phyloP scores from a whole-genome alignment of 2,113 vertebrate genomes.

The Rhea pennata region DNA sequence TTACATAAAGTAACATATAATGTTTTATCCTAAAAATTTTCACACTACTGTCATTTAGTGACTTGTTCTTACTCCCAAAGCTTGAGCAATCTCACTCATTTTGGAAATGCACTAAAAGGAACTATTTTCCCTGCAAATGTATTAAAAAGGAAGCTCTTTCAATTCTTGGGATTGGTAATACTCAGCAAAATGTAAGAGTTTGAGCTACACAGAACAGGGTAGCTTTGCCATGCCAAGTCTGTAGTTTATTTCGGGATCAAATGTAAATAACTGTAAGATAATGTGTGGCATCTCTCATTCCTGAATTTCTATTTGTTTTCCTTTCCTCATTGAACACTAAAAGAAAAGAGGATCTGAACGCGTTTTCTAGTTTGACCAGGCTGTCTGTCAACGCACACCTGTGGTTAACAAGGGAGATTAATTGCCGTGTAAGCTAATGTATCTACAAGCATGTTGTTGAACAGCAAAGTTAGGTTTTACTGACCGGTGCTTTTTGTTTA shows the following conservation, averaged over 20 bases:
- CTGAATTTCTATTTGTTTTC: neutral
- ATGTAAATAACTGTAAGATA: neutral
- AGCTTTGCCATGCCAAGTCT: neutral
- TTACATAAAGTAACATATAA: neutral
- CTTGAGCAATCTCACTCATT: neutral
- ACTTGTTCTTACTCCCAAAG: neutral
- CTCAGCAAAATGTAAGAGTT: neutral
- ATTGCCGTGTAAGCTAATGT: neutral
- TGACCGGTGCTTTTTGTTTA: neutral
- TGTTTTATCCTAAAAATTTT: neutral
- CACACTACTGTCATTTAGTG: neutral
- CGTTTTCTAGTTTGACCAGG: neutral
- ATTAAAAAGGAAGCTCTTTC: neutral
- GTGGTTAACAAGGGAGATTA: slow-evolving; percentile 45
- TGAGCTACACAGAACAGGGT: neutral
- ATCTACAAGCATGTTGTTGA: neutral
- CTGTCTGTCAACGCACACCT: slow-evolving; percentile 41
- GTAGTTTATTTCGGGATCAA: neutral
- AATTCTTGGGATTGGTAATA: neutral
- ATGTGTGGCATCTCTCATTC: neutral
- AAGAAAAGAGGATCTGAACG: neutral
- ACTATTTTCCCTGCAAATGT: neutral
- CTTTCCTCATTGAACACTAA: neutral
- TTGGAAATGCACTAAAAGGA: neutral
- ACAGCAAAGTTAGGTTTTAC: slow-evolving; percentile 7